Evolutionary conservation across 2,888 invertebrate species (phyloP).

Genomic region (Leistus spinibarbis): DNA sequence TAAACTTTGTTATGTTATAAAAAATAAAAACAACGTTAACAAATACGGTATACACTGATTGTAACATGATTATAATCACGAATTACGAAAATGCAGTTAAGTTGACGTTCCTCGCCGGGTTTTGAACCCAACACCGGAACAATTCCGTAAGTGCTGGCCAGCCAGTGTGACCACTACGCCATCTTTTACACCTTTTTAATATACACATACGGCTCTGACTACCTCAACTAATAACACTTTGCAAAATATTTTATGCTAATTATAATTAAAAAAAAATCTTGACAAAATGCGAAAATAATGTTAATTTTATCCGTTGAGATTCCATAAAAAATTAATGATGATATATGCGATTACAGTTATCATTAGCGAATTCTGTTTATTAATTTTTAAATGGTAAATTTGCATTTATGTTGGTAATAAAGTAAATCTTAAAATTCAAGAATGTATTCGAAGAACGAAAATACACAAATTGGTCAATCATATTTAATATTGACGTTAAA

Average conservation of each 20-base stretch:
- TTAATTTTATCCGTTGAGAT: neutral
- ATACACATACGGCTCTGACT: neutral
- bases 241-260: neutral
- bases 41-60: neutral
- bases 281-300: neutral
- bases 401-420: neutral
- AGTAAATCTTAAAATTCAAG: neutral
- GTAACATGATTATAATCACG: neutral
- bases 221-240: neutral
- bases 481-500: no score
- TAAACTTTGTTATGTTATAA: neutral
- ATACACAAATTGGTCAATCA: no score
- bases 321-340: neutral
- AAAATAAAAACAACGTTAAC: neutral
- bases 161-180: neutral
- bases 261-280: neutral
- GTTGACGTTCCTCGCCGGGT: neutral
- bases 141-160: neutral
- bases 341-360: neutral
- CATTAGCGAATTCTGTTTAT: neutral
- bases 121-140: neutral
- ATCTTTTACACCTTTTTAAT: neutral
- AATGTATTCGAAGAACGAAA: neutral
- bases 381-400: neutral
- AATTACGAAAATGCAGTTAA: neutral